Percentiles rank a stretch among this genome's conserved stretches.
Evolutionary conservation across 2,113 vertebrate species (phyloP).

Genomic region (Gobiocypris rarus): DNA sequence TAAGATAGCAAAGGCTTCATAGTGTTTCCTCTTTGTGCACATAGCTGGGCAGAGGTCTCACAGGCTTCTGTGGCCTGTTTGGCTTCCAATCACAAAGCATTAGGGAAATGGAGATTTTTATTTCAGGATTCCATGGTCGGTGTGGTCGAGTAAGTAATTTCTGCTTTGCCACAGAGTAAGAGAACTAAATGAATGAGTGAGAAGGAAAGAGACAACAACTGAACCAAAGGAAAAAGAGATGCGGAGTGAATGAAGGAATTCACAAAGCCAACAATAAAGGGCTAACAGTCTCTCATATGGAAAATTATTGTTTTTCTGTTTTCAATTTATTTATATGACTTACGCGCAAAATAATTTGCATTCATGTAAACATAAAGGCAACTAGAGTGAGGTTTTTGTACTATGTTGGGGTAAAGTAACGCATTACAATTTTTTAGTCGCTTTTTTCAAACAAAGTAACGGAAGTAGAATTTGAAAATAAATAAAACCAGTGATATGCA

Average conservation of each 20-base stretch:
- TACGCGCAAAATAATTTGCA: too few relatives aligned
- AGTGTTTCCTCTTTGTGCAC: slow-evolving; percentile 52
- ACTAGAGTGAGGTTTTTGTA: neutral
- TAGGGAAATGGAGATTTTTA: slow-evolving; percentile 63
- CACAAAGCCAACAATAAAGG: neutral
- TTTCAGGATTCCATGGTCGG: slow-evolving; percentile 67
- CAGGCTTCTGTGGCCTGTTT: slow-evolving; percentile 58
- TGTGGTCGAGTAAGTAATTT: slow-evolving; percentile 65
- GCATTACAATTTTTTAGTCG: too few relatives aligned
- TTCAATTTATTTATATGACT: neutral
- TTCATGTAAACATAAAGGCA: neutral
- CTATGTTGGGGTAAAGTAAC: too few relatives aligned
- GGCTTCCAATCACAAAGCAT: slow-evolving; percentile 63
- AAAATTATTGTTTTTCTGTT: neutral
- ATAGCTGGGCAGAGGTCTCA: slow-evolving; percentile 52
- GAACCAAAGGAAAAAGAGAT: slow-evolving; percentile 11
- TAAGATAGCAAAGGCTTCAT: slow-evolving; percentile 36
- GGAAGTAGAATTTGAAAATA: too few relatives aligned
- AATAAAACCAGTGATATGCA: too few relatives aligned
- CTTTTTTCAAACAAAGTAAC: too few relatives aligned
- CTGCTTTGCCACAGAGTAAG: slow-evolving; percentile 38
- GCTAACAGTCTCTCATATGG: neutral
- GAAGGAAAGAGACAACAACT: neutral
- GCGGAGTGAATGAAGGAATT: slow-evolving; percentile 26
- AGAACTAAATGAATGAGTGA: slow-evolving; percentile 30